Evolutionary conservation across 2,888 invertebrate genomes (phyloP), one percentile per base, ranked within the genome.

Genomic region (Dryobota labecula): DNA sequence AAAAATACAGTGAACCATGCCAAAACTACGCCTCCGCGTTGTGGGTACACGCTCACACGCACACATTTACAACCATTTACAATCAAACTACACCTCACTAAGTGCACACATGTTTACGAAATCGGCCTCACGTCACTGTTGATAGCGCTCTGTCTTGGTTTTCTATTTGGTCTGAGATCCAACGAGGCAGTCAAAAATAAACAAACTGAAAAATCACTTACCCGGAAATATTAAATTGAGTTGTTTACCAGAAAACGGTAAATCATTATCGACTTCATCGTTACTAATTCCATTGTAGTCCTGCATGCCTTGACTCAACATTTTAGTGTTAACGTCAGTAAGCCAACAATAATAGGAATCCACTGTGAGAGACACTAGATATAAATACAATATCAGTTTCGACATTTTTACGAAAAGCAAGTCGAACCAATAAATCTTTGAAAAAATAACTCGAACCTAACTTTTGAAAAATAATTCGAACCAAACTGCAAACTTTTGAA

Each of bases 171-270:
- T n/a, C n/a, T n/a, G n/a, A n/a, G n/a, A 18, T 45, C 20, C 11
- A 49, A 51, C 3, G 3, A 27, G 15, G 15, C 7, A 51, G 51
- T 15, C 13, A 51, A 45, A 45, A 9, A 33, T 2, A 57, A 70
- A 65, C 0, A 41, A 53, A 68, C 2, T 51, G 2, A 43, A 43
- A 43, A 54, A 54, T n/a, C n/a, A 73, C 87, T 80, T 80, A 92
- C 93, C 92, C 75, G 93, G 93, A 83, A 89, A 93, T 63, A 91
- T 90, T 67, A 92, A 83, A 76, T 76, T 86, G 54, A 92, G 80
- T 89, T 27, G 53, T 13, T 70, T 66, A 2, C 74, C 79, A 24
- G 73, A 2, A 24, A 0, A 8, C 7, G 30, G 2, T 5, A 69
- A 67, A 0, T 67, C 76, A 2, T 74, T 75, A 1, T 74, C 68